Conservation (phyloP, 2,797 vertebrate genomes). For the Sylvia borin region DNA sequence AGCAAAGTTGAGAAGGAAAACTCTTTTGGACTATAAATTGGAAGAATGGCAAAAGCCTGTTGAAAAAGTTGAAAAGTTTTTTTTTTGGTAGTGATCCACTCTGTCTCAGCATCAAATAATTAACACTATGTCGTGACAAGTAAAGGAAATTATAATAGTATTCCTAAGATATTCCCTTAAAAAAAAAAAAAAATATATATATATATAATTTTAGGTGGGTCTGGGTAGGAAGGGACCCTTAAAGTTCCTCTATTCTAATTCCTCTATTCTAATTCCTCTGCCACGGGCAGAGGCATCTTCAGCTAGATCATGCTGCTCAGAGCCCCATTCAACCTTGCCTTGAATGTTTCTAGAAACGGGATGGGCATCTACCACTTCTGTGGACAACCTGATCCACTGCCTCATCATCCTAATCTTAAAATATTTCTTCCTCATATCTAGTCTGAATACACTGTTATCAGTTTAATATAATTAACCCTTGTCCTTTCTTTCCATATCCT, state of each 20-base stretch:
- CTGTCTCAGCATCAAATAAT: not conserved
- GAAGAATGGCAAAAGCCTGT: not conserved
- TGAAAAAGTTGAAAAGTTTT: not conserved
- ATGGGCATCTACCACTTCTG: not conserved
- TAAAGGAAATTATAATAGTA: not conserved
- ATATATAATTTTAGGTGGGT: not conserved
- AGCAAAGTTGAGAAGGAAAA: not conserved
- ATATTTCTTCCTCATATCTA: not conserved
- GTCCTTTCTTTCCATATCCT: not conserved
- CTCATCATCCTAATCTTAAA: not conserved
- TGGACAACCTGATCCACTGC: not conserved
- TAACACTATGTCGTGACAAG: not conserved
- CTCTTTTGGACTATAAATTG: not conserved
- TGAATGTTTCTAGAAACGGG: not conserved
- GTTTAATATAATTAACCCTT: not conserved
- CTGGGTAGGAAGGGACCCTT: not conserved
- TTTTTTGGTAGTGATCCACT: not conserved
- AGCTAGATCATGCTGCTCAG: not conserved
- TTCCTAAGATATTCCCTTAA: not conserved
- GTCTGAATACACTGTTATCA: not conserved
- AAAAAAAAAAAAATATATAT: not conserved
- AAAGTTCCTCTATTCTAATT: not conserved
- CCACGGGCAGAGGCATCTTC: rapidly evolving
- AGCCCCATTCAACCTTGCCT: rapidly evolving
- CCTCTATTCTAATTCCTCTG: rapidly evolving